Percentiles rank a stretch among this genome's conserved stretches.
These are phyloP conservation scores for Gymnorhina tibicen DNA, from an alignment of 2,113 vertebrate species.

Conservation along the genomic window DNA sequence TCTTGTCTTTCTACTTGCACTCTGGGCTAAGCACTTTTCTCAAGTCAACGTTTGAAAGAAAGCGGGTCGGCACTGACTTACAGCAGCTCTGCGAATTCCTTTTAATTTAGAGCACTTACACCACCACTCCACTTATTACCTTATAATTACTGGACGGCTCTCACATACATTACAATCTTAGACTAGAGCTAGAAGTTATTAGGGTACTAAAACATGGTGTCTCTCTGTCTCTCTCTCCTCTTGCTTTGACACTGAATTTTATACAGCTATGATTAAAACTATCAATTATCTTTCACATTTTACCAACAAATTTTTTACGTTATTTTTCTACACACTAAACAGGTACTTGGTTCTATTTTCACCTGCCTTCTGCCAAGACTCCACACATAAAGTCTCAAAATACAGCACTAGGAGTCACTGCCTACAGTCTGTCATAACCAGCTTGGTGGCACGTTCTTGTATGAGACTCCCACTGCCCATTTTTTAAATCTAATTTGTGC, in stretches of 20 bases:
- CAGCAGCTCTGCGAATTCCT: slow-evolving; percentile 74
- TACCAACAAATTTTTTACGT: not conserved
- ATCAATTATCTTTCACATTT: slow-evolving; percentile 46
- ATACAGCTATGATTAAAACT: slow-evolving; percentile 54
- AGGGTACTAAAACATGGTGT: slow-evolving; percentile 71
- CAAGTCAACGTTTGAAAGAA: slow-evolving; percentile 75
- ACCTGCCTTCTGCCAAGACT: not conserved
- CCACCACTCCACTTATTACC: slow-evolving; percentile 76
- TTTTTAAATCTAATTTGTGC: not conserved
- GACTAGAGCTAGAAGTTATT: slow-evolving; percentile 75
- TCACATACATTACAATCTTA: slow-evolving; percentile 74
- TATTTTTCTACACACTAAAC: not conserved
- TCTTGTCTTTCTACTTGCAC: slow-evolving; percentile 77
- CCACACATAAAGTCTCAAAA: not conserved
- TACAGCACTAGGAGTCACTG: not conserved
- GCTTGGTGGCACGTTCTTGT: not conserved
- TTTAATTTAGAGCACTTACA: slow-evolving; percentile 82
- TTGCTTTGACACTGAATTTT: slow-evolving; percentile 52
- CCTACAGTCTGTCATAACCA: not conserved
- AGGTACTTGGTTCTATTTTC: not conserved
- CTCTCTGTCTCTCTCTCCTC: slow-evolving; percentile 53
- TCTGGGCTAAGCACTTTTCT: slow-evolving; percentile 76
- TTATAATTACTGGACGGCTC: slow-evolving; percentile 76
- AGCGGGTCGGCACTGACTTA: slow-evolving; percentile 75
- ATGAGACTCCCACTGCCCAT: not conserved